Evolutionary conservation across 2,797 vertebrate species (phyloP), one percentile per base, ranked within the genome.

Genomic region (Sebastes elongatus): DNA sequence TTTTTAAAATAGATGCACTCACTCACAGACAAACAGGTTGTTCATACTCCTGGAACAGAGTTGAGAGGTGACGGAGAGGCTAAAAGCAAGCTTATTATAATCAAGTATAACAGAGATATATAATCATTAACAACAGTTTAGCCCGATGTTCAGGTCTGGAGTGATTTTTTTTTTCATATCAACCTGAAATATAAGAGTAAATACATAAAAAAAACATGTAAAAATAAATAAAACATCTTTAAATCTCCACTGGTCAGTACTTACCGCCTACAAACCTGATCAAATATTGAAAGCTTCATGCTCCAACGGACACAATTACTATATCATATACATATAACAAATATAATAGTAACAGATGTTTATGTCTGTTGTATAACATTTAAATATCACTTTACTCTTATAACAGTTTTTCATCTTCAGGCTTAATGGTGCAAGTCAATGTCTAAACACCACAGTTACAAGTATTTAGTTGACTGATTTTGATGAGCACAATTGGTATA

Each of bases 1-100:
- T 78, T 84, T 79, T 71, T 67, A 71, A 85, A 88, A 87, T 74
- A 78, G 55, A 88, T 79, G 76, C 80, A 88, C 79, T 76, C 38
- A 49, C 83, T 68, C 71, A 57, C 62, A 74, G 74, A 76, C 77
- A 71, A 81, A 74, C 71, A 74, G 74, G 52, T 71, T 81, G 66
- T 81, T 85, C 72, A 81, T 76, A 88, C 78, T 52, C 42, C 35
- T 73, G 57, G 49, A 78, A 77, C 5, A 68, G 30, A 76, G 80
- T 63, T 85, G 76, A 81, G 84, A 86, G 87, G 69, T 88, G 76
- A 86, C 27, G 62, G 67, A 56, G 67, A 73, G 76, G 68, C 49
- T n/a, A 74, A 71, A 76, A 87, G 52, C 53, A 87, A 82, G 74
- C 76, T 84, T 73, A 74, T 91, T 83, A 89, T 59, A 14, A 4